Evolutionary conservation across 1,140 invertebrate genomes (phyloP).

Genomic region (Drosophila sucinea): DNA sequence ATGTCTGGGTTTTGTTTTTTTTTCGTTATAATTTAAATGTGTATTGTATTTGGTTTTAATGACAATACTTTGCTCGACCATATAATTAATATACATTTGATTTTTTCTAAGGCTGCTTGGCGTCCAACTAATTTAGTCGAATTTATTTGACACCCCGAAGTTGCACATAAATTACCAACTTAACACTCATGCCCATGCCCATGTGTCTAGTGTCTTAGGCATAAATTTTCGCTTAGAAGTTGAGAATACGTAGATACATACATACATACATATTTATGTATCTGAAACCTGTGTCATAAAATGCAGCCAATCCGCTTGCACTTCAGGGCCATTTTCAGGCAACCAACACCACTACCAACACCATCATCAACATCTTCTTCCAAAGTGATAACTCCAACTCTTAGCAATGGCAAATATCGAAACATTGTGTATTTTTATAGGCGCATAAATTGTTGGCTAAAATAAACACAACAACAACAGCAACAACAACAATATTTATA

Average conservation of each 20-base stretch:
- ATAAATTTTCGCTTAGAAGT: constrained; percentile 51
- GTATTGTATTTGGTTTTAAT: constrained; percentile 29
- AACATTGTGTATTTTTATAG: constrained; percentile 58
- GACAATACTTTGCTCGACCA: constrained; percentile 18
- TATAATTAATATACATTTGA: constrained; percentile 48
- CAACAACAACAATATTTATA: constrained; percentile 14
- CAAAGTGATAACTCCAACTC: too few relatives aligned
- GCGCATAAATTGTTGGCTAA: constrained; percentile 54
- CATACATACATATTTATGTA: constrained; percentile 2
- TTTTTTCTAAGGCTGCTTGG: constrained; percentile 13
- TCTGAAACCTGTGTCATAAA: constrained; percentile 53
- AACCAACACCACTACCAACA: too few relatives aligned
- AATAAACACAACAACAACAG: constrained; percentile 14
- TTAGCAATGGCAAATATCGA: constrained; percentile 28
- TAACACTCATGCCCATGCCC: constrained; percentile 22
- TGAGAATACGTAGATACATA: constrained; percentile 38
- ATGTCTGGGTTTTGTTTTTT: constrained; percentile 14
- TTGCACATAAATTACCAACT: constrained; percentile 51
- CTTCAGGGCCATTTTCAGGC: constrained; percentile 44
- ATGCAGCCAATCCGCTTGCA: constrained; percentile 36
- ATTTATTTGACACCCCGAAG: constrained; percentile 43
- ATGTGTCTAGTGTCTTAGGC: constrained; percentile 11
- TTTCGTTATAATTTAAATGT: constrained; percentile 50
- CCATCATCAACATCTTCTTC: too few relatives aligned
- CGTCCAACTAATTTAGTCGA: constrained; percentile 33